phyloP scores from a whole-genome alignment of 2,113 vertebrate species.

The Odocoileus hemionus region DNA sequence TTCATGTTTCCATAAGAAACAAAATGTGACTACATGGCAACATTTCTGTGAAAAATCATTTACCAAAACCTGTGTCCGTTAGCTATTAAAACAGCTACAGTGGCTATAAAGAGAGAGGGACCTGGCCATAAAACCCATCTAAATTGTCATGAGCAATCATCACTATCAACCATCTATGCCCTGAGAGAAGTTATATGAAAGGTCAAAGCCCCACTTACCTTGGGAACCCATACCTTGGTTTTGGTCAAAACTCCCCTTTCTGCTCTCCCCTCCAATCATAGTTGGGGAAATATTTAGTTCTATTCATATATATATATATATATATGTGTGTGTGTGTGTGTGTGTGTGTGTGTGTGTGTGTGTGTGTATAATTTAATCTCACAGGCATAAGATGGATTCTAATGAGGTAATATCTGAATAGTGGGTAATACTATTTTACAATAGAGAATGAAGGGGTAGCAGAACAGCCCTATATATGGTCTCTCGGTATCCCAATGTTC shows the following conservation, averaged over 20 bases:
- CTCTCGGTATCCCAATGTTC: background rate
- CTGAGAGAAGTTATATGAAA: background rate
- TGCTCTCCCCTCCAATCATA: background rate
- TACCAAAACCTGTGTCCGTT: background rate
- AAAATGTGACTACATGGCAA: background rate
- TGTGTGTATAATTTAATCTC: background rate
- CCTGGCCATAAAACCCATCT: background rate
- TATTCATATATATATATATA: background rate
- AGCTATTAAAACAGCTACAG: background rate
- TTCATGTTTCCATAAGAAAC: background rate
- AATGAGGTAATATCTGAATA: background rate
- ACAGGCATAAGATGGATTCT: background rate
- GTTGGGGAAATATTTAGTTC: background rate
- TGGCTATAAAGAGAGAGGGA: background rate
- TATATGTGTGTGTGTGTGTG: no score
- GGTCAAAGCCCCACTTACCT: background rate
- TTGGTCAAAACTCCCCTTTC: background rate
- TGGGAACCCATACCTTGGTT: background rate
- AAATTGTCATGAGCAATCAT: background rate
- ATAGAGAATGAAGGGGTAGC: background rate
- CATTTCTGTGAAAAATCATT: background rate
- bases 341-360: no score
- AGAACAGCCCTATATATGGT: background rate
- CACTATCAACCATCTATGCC: background rate
- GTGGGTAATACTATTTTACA: background rate